Percentiles rank a stretch among this genome's conserved stretches.
Evolutionary conservation across 1,140 invertebrate species (phyloP).

Genomic region (Ceratoteleas bidentatus): DNA sequence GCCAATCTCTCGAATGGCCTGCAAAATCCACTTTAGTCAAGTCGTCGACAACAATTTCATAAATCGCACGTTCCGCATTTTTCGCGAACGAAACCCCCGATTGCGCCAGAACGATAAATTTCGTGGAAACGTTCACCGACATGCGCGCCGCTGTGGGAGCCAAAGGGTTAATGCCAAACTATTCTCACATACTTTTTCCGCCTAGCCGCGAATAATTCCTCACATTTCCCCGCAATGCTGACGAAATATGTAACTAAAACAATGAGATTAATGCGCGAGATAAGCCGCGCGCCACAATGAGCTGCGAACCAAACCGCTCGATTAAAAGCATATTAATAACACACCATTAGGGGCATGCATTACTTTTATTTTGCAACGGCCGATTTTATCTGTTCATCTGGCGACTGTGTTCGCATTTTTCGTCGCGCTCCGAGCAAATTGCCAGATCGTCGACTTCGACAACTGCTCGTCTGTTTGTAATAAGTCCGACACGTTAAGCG

Average conservation of each 20-base stretch:
- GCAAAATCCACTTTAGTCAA: too few species aligned
- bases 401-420: slow-evolving; percentile 1
- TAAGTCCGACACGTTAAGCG: neutral
- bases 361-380: slow-evolving; percentile 28
- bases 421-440: too few species aligned
- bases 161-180: slow-evolving; percentile 47
- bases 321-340: slow-evolving; percentile 21
- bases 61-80: too few species aligned
- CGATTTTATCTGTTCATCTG: neutral
- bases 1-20: too few species aligned
- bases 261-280: slow-evolving; percentile 40
- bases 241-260: slow-evolving; percentile 41
- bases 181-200: slow-evolving; percentile 48
- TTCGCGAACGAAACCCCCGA: too few species aligned
- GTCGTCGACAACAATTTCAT: too few species aligned
- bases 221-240: slow-evolving; percentile 7
- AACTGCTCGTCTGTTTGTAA: too few species aligned
- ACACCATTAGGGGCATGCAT: slow-evolving; percentile 22
- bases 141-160: slow-evolving; percentile 5
- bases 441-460: neutral
- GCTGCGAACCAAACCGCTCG: slow-evolving; percentile 8
- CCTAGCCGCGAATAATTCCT: slow-evolving; percentile 10
- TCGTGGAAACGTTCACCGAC: neutral
- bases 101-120: neutral
- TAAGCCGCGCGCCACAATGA: slow-evolving; percentile 7